A percentile compares a stretch with the other conserved stretches of the same genome.
Conservation (phyloP, 2,797 vertebrate genomes). For the Liparis tanakae region DNA sequence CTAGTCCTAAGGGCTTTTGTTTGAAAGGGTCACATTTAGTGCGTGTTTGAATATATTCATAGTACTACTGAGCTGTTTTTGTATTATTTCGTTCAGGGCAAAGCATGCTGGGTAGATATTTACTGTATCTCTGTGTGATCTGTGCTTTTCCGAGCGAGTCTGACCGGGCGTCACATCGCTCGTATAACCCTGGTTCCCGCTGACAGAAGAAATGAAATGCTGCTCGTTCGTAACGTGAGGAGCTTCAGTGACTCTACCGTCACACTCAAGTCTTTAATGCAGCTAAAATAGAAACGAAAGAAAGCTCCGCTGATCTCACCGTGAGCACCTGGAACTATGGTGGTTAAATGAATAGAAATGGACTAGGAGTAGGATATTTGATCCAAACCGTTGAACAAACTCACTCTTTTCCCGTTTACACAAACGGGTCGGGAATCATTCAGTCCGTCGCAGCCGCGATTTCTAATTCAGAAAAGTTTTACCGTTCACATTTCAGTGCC, state of each 20-base stretch:
- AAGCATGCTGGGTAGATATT: conserved; percentile 6
- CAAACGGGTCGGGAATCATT: conserved; percentile 64
- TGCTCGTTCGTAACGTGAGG: conserved; percentile 4
- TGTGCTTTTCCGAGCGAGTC: conserved; percentile 11
- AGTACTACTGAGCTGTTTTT: conserved; percentile 1
- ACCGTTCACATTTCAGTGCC: conserved; percentile 50
- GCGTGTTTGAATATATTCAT: background rate
- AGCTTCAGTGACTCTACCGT: background rate
- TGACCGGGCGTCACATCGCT: conserved; percentile 17
- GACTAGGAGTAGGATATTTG: background rate
- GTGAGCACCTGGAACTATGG: background rate
- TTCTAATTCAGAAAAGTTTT: conserved; percentile 48
- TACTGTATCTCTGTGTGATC: conserved; percentile 21
- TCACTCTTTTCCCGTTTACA: conserved; percentile 43
- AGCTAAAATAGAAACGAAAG: background rate
- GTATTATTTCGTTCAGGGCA: conserved; percentile 22
- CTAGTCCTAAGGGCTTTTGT: background rate
- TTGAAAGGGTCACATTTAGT: background rate
- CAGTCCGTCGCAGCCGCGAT: conserved; percentile 49
- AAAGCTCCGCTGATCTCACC: background rate
- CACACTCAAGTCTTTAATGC: background rate
- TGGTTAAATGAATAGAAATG: background rate
- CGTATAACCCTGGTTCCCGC: background rate
- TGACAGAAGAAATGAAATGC: background rate
- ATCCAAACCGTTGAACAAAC: conserved; percentile 31